Conservation (phyloP, 2,888 invertebrate species). For the Asteroscopus sphinx region DNA sequence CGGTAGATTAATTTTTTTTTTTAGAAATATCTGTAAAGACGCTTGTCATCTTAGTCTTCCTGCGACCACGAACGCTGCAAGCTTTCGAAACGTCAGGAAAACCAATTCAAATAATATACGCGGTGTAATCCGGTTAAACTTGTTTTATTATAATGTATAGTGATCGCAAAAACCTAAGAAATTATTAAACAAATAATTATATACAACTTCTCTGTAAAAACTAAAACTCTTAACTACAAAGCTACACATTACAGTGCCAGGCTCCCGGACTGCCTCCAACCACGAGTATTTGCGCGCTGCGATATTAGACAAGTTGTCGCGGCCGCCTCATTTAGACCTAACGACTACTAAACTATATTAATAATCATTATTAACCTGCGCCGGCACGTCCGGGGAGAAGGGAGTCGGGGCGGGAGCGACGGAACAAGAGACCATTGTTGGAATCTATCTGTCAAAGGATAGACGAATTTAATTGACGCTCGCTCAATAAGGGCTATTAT, state of each 20-base stretch:
- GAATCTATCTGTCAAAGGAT: constrained; percentile 75
- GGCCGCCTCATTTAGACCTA: constrained; percentile 78
- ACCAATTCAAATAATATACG: too few species aligned
- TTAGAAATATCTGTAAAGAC: too few species aligned
- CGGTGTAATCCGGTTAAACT: too few species aligned
- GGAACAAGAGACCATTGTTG: constrained; percentile 58
- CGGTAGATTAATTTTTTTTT: too few species aligned
- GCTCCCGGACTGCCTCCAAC: constrained; percentile 65
- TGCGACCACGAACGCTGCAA: too few species aligned
- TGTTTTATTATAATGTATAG: too few species aligned
- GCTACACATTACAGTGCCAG: constrained; percentile 19
- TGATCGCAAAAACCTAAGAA: too few species aligned
- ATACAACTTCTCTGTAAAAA: too few species aligned
- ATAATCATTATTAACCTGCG: constrained; percentile 84
- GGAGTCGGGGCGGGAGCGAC: constrained; percentile 27
- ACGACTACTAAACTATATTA: constrained; percentile 86
- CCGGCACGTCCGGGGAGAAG: constrained; percentile 53
- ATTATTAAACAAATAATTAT: too few species aligned
- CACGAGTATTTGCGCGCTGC: constrained; percentile 78
- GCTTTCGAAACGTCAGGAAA: too few species aligned
- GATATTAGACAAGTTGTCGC: constrained; percentile 84
- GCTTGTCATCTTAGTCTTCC: too few species aligned
- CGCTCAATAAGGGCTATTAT: constrained; percentile 73
- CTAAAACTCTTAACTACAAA: not conserved
- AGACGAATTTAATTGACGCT: constrained; percentile 79